Percentiles rank a stretch among this genome's conserved stretches.
Conservation (phyloP, 2,797 vertebrate species). For the Chromobotia macracanthus region DNA sequence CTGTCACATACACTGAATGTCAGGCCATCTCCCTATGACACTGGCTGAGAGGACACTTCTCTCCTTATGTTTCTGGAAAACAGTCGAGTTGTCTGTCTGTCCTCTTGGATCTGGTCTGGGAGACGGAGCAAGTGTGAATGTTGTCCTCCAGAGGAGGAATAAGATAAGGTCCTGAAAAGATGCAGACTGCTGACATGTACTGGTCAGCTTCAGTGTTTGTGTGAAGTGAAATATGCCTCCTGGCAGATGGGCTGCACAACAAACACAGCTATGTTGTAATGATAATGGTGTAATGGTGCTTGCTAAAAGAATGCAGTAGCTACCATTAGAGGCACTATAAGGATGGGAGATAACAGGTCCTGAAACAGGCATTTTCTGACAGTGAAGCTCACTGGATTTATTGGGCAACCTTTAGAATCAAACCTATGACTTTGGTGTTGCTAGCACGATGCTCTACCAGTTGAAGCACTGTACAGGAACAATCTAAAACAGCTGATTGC, state of each 20-base stretch:
- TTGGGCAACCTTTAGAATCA: neutral
- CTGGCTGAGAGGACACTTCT: conserved; percentile 72
- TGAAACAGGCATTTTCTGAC: neutral
- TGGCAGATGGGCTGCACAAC: conserved; percentile 49
- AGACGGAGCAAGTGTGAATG: conserved; percentile 53
- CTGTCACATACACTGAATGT: conserved; percentile 92
- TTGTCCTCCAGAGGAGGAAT: conserved; percentile 44
- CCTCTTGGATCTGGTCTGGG: conserved; percentile 54
- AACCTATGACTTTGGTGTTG: neutral
- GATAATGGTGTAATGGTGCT: neutral
- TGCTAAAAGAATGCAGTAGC: conserved; percentile 21
- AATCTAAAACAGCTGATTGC: too few species aligned
- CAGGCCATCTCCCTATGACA: conserved; percentile 83
- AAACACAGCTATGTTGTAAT: conserved; percentile 39
- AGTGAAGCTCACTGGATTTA: neutral
- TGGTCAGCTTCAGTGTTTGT: conserved; percentile 52
- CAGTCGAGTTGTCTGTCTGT: conserved; percentile 54
- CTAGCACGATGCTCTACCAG: neutral
- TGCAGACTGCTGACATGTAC: conserved; percentile 56
- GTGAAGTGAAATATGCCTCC: conserved; percentile 53
- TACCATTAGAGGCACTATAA: conserved; percentile 3
- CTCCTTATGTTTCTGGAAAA: conserved; percentile 50
- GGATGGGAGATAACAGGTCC: neutral
- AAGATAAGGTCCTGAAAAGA: conserved; percentile 38
- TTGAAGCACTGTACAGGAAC: too few species aligned